A percentile compares a stretch with the other conserved stretches of the same genome.
Evolutionary conservation across 2,797 vertebrate genomes (phyloP).

Genomic region (Sparidentex hasta): DNA sequence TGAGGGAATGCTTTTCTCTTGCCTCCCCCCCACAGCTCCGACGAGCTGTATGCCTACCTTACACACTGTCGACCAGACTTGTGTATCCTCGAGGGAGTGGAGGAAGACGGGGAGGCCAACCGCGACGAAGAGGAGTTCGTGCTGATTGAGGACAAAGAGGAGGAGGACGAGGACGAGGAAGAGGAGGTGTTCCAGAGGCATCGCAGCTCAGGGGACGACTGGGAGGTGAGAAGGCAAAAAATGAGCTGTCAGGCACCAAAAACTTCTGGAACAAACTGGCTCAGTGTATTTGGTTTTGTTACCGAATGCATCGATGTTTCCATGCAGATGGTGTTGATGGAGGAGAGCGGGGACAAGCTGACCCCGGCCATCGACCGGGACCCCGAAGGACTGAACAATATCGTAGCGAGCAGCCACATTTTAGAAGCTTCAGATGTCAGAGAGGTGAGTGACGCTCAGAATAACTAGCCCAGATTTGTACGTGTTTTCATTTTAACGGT

Average conservation of each 20-base stretch:
- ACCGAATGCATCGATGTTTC: fast-evolving
- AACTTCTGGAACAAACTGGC: background rate
- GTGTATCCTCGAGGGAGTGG: slow-evolving; percentile 80
- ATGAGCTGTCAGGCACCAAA: background rate
- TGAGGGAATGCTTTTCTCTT: slow-evolving; percentile 9
- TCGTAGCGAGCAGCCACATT: slow-evolving; percentile 83
- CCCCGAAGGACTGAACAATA: slow-evolving; percentile 79
- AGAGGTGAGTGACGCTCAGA: slow-evolving; percentile 75
- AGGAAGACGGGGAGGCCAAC: slow-evolving; percentile 74
- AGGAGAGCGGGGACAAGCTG: slow-evolving; percentile 75
- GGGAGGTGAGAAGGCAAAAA: slow-evolving; percentile 82
- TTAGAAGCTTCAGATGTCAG: slow-evolving; percentile 81
- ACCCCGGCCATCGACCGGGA: slow-evolving; percentile 73
- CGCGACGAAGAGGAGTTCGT: slow-evolving; percentile 87
- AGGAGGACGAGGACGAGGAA: slow-evolving; percentile 63
- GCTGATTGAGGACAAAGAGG: slow-evolving; percentile 80
- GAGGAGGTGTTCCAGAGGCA: slow-evolving; percentile 68
- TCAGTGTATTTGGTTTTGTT: background rate
- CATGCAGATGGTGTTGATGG: slow-evolving; percentile 86
- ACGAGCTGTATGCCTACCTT: slow-evolving; percentile 85
- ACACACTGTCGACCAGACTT: slow-evolving; percentile 83
- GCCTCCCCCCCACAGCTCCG: slow-evolving; percentile 72
- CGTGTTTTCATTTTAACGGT: too few relatives aligned
- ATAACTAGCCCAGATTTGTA: too few relatives aligned
- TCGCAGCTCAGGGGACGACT: slow-evolving; percentile 82